Base-by-base conservation (phyloP, 1,140 invertebrate genomes). In the Amphibalanus amphitrite region DNA sequence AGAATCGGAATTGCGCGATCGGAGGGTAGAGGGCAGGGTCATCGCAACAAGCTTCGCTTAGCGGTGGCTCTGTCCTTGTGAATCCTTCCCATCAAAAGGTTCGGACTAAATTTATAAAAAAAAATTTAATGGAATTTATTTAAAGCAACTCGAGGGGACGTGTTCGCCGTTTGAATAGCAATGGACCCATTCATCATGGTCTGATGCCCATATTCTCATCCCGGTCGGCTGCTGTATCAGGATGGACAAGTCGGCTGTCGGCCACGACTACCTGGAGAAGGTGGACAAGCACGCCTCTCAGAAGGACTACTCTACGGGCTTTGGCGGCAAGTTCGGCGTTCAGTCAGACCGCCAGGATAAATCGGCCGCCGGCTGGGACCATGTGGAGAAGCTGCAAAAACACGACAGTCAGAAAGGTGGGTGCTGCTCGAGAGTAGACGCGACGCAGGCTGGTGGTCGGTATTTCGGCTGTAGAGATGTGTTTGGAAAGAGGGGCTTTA, bases 161-260 rank as follows among this genome's bases (percentile, higher is more conserved):
- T 38, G 6, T 17, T 17, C 38, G 38, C 38, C 38, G 6, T 38
- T 17, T 6, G 6, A 17, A 8, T 17, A 6, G 38, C 17, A 6
- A 8, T 38, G 6, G 6, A 17, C 6, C 38, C 38, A 8, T 6
- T 38, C 17, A 17, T 38, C 38, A 38, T 17, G 6, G 38, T 38
- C 38, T 17, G 38, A 8, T 17, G 17, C 38, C 38, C 38, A 38
- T 17, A 17, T 38, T 17, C 38, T 17, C 38, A 17, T 17, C 38
- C 38, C 17, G 6, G 38, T 38, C 6, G 6, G 6, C 38, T 6
- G 6, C 38, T 38, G 6, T 38, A 6, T 8, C 72, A 83, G 88
- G 26, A 90, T 90, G 88, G 88, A 90, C 78, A 83, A 86, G 75
- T 89, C 85, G n/a, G 91, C 91, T 1, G 84, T 93, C 23, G 91